Percentiles rank a stretch among this genome's conserved stretches.
phyloP scores from a whole-genome alignment of 2,797 vertebrate species.

The Adelosebastes latens region DNA sequence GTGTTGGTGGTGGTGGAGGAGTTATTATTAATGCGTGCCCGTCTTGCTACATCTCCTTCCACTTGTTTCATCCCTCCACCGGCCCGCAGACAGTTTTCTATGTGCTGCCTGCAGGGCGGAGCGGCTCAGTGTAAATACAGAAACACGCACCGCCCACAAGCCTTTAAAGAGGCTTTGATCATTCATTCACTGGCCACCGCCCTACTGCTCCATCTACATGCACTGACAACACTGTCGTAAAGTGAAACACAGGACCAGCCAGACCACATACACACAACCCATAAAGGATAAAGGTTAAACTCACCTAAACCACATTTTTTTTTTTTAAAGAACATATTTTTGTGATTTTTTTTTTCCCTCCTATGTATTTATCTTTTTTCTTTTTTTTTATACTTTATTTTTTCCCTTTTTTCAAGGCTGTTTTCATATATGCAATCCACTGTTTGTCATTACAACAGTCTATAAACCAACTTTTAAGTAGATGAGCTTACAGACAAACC shows the following conservation, averaged over 20 bases:
- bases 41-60: slow-evolving; percentile 73
- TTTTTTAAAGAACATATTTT: not conserved
- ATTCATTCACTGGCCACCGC: slow-evolving; percentile 78
- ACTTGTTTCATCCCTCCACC: slow-evolving; percentile 76
- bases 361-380: too few species aligned
- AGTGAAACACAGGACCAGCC: slow-evolving; percentile 3
- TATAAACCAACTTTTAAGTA: too few species aligned
- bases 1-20: slow-evolving; percentile 37
- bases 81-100: slow-evolving; percentile 77
- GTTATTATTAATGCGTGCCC: slow-evolving; percentile 21
- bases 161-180: slow-evolving; percentile 73
- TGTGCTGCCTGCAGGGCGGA: slow-evolving; percentile 72
- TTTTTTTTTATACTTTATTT: too few species aligned
- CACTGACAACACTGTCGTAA: slow-evolving; percentile 38
- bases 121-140: slow-evolving; percentile 71
- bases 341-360: too few species aligned
- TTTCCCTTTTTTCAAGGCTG: too few species aligned
- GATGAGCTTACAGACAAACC: too few species aligned
- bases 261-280: not conserved
- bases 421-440: too few species aligned
- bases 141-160: slow-evolving; percentile 66
- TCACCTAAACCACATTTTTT: not conserved
- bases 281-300: not conserved
- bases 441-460: too few species aligned
- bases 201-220: slow-evolving; percentile 61